Base-by-base conservation (phyloP, 2,797 vertebrate genomes). In the Pseudochromis fuscus region DNA sequence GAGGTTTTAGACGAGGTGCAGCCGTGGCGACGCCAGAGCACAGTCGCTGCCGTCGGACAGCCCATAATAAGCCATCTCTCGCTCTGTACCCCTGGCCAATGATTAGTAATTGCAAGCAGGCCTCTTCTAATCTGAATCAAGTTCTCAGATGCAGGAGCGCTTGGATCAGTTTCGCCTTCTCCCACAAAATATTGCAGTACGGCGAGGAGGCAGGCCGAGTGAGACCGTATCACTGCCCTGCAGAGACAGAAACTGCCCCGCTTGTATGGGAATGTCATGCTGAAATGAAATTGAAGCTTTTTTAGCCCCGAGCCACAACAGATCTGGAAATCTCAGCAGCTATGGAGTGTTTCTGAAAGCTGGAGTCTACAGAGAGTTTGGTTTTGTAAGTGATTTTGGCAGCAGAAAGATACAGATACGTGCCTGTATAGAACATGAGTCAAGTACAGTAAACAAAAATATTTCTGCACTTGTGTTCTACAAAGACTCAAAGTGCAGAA, bases 101-200 rank as follows among this genome's bases (percentile, higher is more conserved):
- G 65, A 82, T 76, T 31, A 55, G 82, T 88, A 82, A 88, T 86
- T 86, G 71, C 79, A 69, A 73, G 72, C 83, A 86, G 81, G 59
- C 78, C 60, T 71, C 1, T 15, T 55, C 58, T 76, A 79, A 87
- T 87, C 73, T 42, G 67, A 83, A 79, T 75, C 71, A 61, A 75
- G 2, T 49, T 63, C 48, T 73, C 50, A 61, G 40, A 73, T 38
- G 40, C 52, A 42, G 69, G 33, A 69, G 63, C 37, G n/a, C 51
- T 81, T 66, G 71, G 63, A 78, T 72, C 12, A 6, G 13, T 53
- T 49, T 55, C 25, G 35, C 59, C 51, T 84, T 68, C 71, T 77
- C 38, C 49, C 68, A 81, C 76, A 35, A 72, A 23, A 45, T 5
- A 31, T 13, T 55, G 57, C 48, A 70, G 56, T 60, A 7, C 4